These are phyloP conservation scores for Acanthosepion esculentum DNA, from an alignment of 2,888 invertebrate species.

Conservation along the genomic window DNA sequence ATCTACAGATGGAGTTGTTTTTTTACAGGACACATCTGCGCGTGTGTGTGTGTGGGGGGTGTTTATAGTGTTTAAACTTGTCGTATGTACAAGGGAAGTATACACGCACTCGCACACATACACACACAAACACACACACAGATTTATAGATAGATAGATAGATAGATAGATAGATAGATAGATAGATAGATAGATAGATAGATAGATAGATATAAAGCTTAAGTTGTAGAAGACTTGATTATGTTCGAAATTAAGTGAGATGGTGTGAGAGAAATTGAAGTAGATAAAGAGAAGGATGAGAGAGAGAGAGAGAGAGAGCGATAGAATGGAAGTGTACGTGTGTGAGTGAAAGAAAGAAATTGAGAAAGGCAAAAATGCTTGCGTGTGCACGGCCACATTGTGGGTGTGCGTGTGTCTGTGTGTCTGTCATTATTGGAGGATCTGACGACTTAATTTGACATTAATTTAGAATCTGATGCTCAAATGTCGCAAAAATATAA, in stretches of 20 bases:
- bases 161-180: background rate
- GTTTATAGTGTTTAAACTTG: too few species aligned
- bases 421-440: background rate
- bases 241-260: background rate
- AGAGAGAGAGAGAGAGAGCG: background rate
- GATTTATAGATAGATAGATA: background rate
- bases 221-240: too few species aligned
- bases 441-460: background rate
- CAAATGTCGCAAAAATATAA: background rate
- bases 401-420: background rate
- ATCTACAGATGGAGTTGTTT: too few species aligned
- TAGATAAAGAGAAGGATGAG: background rate
- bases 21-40: too few species aligned
- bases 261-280: background rate
- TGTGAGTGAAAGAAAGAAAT: background rate
- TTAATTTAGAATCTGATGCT: background rate
- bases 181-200: background rate
- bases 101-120: background rate
- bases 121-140: background rate
- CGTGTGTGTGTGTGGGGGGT: too few species aligned
- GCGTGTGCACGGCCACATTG: background rate
- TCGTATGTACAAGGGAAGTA: background rate
- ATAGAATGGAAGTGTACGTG: background rate
- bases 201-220: too few species aligned
- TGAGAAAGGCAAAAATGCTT: background rate